Evolutionary conservation across 2,888 invertebrate species (phyloP), one percentile per base, ranked within the genome.

Genomic region (Periphyllus acericola): DNA sequence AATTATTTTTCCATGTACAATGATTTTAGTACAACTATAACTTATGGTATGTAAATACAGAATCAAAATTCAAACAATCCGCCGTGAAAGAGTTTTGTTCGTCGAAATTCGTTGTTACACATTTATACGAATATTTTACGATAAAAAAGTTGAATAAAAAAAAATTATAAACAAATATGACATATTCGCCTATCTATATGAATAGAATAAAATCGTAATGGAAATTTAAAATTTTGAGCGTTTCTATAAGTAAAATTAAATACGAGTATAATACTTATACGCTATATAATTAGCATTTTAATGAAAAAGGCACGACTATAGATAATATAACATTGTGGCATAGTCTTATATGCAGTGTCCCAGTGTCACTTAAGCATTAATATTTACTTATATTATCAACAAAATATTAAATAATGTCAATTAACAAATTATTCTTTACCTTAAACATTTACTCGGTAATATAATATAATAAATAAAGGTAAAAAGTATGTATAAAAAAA

Each of bases 221-320:
- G 60, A 81, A 87, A 87, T 81, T 66, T 36, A 74, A 81, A 87
- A 75, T 81, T 36, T 87, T 87, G 87, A 87, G 87, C 87, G 66
- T 87, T 66, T 81, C 81, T 87, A 87, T 87, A 87, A 87, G 80
- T 87, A 55, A 86, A 86, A 75, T 80, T 85, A 32, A 46, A 74
- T 25, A 74, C 46, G 74, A 81, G 34, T 74, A n/a, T n/a, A 75
- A 66, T 74, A 87, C 81, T 81, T 87, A 79, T 79, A 86, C 72
- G 32, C 79, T 79, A 86, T 79, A 84, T 21, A 46, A 46, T 75
- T 81, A 74, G 87, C 87, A 74, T 40, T 87, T 81, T 46, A 81
- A 87, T 81, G 87, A 81, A 87, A 84, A 87, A 87, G 87, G 81
- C 87, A 86, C 78, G 85, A 85, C 78, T 86, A 79, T 55, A 71